Evolutionary conservation across 2,113 vertebrate species (phyloP).

Genomic region (Nothoprocta pentlandii): DNA sequence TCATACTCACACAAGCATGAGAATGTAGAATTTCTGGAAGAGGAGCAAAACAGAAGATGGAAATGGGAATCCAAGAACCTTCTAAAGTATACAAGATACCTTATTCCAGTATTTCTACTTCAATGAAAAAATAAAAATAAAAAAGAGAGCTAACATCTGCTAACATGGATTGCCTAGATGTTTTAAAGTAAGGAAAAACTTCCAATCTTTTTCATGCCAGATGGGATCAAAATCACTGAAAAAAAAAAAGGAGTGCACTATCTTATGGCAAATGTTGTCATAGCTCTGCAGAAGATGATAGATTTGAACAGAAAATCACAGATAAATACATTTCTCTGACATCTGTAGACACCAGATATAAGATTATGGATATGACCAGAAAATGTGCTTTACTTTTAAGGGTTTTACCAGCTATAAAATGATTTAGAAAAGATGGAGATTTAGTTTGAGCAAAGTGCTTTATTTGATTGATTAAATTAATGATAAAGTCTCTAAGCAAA

Average conservation of each 20-base stretch:
- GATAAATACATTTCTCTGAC: neutral
- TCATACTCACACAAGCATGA: neutral
- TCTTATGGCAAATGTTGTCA: neutral
- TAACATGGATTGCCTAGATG: neutral
- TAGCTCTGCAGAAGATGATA: neutral
- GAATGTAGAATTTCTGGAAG: neutral
- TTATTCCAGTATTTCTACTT: neutral
- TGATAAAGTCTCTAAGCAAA: neutral
- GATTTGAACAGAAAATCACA: neutral
- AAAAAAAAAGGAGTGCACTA: accelerated
- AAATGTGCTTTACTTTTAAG: neutral
- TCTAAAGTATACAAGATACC: neutral
- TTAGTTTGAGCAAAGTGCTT: neutral
- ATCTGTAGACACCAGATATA: neutral
- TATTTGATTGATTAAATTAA: neutral
- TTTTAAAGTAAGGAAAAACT: neutral
- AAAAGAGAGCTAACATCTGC: neutral
- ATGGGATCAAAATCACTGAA: neutral
- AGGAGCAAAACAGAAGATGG: neutral
- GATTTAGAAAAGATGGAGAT: neutral
- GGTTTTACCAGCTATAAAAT: neutral
- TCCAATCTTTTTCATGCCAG: neutral
- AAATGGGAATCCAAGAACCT: neutral
- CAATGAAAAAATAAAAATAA: neutral
- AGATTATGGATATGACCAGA: neutral